Evolutionary conservation across 1,140 invertebrate species (phyloP), one percentile per base, ranked within the genome.

Genomic region (Sweltsa coloradensis): DNA sequence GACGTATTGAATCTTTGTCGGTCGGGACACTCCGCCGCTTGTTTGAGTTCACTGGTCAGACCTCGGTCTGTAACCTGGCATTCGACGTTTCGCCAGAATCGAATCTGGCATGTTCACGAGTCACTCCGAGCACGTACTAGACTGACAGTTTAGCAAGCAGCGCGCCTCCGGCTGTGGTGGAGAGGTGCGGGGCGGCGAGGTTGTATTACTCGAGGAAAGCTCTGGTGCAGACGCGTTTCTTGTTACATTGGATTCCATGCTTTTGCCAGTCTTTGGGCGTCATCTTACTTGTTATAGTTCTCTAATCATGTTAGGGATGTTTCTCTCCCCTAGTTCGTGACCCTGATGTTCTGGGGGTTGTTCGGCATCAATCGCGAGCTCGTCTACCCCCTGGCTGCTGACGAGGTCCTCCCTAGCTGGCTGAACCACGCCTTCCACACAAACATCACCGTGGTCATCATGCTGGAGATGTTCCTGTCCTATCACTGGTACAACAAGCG

Each of bases 341-440:
- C 70, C 11, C 51, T 68, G 16, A 71, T 75, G 55, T 84, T 84
- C 62, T 85, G 82, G 82, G 59, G 53, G 3, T 58, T 84, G 1
- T 85, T 73, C 64, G 58, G 64, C 18, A 70, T 81, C 19, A 75
- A 84, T 60, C 64, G 81, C 26, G 78, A 83, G 58, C 65, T 81
- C 47, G 72, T 84, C 3, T 78, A 79, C 58, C 81, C 82, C 0
- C 59, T 63, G 54, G 57, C 63, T 4, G 63, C 78, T 36, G 81
- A 84, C 55, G 53, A 60, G 24, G 62, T 79, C 21, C 70, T 81
- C 45, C 79, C 81, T 24, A 57, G 61, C 49, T 82, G 79, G 78
- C 63, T 83, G 48, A 85, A 85, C 60, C 80, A 83, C 59, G 71
- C 74, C 19, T 70, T 82, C 49, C 74, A 78, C 58, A 76, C 72